phyloP scores from a whole-genome alignment of 1,140 invertebrate genomes.

The Maniola jurtina region DNA sequence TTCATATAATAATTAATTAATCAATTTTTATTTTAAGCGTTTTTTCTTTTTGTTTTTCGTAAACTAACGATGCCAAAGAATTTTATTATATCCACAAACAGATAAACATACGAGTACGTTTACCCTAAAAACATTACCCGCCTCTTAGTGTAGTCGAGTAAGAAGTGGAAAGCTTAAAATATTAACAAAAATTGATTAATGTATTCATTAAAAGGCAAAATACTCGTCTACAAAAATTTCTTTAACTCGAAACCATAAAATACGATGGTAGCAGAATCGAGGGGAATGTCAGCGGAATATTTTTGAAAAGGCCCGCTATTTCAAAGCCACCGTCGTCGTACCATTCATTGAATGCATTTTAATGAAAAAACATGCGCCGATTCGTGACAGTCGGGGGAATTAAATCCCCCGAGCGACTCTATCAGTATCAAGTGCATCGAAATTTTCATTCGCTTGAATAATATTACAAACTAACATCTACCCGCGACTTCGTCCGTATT shows the following conservation, averaged over 20 bases:
- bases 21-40: no score
- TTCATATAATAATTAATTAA: no score
- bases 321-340: slow-evolving; percentile 72
- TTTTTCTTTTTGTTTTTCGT: no score
- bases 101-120: no score
- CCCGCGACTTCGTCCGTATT: no score
- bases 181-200: no score
- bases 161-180: no score
- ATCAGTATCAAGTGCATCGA: slow-evolving; percentile 69
- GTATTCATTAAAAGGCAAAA: not conserved
- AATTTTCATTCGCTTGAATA: slow-evolving; percentile 72
- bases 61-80: no score
- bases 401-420: slow-evolving; percentile 65
- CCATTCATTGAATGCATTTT: slow-evolving; percentile 74
- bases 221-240: not conserved
- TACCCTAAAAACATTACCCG: no score
- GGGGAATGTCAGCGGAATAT: slow-evolving; percentile 71
- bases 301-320: slow-evolving; percentile 75
- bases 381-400: slow-evolving; percentile 77
- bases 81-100: no score
- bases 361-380: slow-evolving; percentile 78
- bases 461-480: slow-evolving; percentile 29
- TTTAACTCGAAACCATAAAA: slow-evolving; percentile 2
- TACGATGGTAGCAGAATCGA: slow-evolving; percentile 18
- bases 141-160: no score